A percentile compares a stretch with the other conserved stretches of the same genome.
These are phyloP conservation scores for Dyspetes luteomarginatus DNA, from an alignment of 2,888 invertebrate species.

Conservation along the genomic window DNA sequence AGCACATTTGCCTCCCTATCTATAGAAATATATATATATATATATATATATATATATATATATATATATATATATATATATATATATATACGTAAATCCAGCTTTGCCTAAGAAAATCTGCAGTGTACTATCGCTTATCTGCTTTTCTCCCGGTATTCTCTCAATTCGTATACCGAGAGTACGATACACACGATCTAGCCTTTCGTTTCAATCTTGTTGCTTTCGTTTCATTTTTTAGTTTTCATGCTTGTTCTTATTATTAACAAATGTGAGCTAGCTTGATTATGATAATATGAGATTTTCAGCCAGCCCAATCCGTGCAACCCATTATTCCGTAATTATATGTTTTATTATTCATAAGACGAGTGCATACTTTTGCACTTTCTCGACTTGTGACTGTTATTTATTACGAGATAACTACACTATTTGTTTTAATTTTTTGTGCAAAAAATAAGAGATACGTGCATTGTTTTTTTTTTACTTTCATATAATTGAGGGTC, in stretches of 20 bases:
- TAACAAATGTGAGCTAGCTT: no score
- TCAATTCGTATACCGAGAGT: neutral
- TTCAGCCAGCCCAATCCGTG: no score
- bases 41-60: neutral
- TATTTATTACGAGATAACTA: no score
- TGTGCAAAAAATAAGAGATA: no score
- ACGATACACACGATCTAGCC: neutral
- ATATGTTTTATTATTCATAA: no score
- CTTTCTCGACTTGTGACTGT: no score
- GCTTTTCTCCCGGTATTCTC: neutral
- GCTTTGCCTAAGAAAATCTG: constrained; percentile 54
- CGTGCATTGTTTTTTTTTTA: no score
- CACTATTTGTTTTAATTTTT: no score
- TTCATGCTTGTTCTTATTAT: neutral
- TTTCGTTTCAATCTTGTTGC: constrained; percentile 28
- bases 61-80: neutral
- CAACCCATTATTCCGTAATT: no score
- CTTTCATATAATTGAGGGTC: no score
- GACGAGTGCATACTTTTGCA: no score
- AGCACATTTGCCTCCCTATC: neutral
- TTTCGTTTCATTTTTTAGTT: constrained; percentile 5
- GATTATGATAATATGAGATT: no score
- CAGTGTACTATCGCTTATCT: constrained; percentile 8
- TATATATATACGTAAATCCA: neutral
- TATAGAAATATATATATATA: neutral